Evolutionary conservation across 1,140 invertebrate genomes (phyloP), one percentile per base, ranked within the genome.

Genomic region (Bradysia coprophila): DNA sequence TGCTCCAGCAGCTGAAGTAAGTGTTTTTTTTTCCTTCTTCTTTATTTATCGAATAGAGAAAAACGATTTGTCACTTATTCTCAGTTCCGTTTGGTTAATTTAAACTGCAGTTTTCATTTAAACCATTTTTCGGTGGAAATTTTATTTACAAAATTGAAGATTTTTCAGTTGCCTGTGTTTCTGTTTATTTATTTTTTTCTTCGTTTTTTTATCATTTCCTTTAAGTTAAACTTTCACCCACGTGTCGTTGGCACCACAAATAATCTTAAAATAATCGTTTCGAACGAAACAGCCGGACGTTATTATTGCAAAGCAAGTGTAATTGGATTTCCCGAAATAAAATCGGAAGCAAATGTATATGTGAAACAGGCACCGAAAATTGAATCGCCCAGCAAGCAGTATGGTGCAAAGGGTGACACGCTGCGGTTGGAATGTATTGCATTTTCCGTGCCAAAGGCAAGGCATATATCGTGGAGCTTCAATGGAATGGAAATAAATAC

Each of bases 241-340:
- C 8, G 76, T 66, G 69, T 78, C 15, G 74, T 84, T 5, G 77
- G 78, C 22, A 76, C 70, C 45, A 78, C 76, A 42, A 65, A 78
- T 1, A 87, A 87, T 55, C 66, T 86, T 42, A 85, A 79, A 6
- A 64, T 85, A 20, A 71, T 70, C 3, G 77, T 90, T 31, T 78
- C 74, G 48, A 72, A 76, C 1, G 75, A 83, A 50, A 86, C 83
- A 0, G 75, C 81, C 3, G 91, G 91, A 2, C 69, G 76, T 36
- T 96, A 94, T 55, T 76, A 78, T 44, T 95, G 90, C 61, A 82
- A 82, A 52, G 90, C 87, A 1, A 75, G 71, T 38, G 83, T 91
- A 3, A 68, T 72, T 1, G 81, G 81, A 15, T 94, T 89, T 55
- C 72, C 76, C 3, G 83, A 88, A 62, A 76, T 92, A 43, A 78